A percentile compares a stretch with the other conserved stretches of the same genome.
These are phyloP conservation scores for Chamaetylas fuelleborni DNA, from an alignment of 2,113 vertebrate species.

Conservation along the genomic window DNA sequence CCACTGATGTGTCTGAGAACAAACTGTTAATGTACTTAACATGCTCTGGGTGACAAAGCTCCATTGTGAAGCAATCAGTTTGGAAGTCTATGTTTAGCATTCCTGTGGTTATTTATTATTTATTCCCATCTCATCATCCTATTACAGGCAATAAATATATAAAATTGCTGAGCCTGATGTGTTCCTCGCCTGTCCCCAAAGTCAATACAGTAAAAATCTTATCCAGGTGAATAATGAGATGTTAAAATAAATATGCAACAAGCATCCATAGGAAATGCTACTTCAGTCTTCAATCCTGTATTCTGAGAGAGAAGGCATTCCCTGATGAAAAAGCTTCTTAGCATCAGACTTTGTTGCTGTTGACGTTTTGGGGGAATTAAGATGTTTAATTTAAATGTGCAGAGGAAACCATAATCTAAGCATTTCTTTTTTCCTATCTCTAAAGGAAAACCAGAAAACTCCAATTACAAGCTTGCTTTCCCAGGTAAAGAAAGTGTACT, in stretches of 20 bases:
- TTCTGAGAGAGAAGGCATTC: not conserved
- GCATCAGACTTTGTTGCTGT: not conserved
- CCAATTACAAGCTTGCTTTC: not conserved
- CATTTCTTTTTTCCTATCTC: not conserved
- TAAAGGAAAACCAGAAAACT: not conserved
- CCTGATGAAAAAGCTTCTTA: not conserved
- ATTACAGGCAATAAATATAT: constrained; percentile 16
- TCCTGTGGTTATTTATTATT: constrained; percentile 31
- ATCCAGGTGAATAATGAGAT: not conserved
- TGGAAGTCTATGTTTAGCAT: not conserved
- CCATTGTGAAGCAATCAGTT: not conserved
- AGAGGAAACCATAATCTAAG: not conserved
- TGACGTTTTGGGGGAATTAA: not conserved
- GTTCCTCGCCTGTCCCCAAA: not conserved
- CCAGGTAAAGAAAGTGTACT: not conserved
- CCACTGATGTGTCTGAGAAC: not conserved
- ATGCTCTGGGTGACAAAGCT: constrained; percentile 1
- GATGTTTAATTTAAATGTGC: not conserved
- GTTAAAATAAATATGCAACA: constrained; percentile 17
- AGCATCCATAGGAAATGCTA: not conserved
- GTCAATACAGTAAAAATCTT: not conserved
- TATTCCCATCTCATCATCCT: constrained; percentile 14
- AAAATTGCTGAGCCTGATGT: not conserved
- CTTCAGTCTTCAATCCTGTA: not conserved
- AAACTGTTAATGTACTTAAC: not conserved